Base-by-base conservation (phyloP, 2,113 vertebrate genomes). In the Strix aluco region DNA sequence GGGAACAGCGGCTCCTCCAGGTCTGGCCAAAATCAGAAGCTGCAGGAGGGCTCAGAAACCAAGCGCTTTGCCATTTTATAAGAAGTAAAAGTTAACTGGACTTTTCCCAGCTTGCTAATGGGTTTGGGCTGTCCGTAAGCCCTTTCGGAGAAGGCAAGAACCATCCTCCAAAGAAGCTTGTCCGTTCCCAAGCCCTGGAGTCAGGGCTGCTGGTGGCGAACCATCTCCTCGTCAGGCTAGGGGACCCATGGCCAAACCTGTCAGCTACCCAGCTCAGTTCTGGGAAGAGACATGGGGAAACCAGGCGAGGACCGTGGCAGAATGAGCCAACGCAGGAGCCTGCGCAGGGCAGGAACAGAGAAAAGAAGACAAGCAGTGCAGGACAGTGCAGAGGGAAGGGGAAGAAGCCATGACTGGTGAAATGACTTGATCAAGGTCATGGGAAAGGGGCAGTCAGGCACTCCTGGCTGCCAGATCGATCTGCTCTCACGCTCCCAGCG, bases 401-500 rank as follows among this genome's bases (percentile, higher is more conserved):
- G 23, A 81, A 91, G 23, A 81, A 91, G n/a, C 42, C 0, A 0
- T 27, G 72, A 58, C 1, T 2, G 17, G 30, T 32, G 27, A 95
- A 92, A 51, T 17, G 52, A 78, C 59, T 55, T 75, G 40, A 83
- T 81, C 70, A 96, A 91, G 91, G 89, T 83, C 89, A 90, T 8
- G 5, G 51, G 29, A 62, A 25, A 86, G 30, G 29, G n/a, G n/a
- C 27, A 71, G 8, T 3, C 4, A 3, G 61, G 47, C 19, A 29
- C 55, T 79, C 65, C 61, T 34, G 34, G 51, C 54, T 55, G 42
- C 58, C 74, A 51, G 22, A 66, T 9, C 5, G 3, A 25, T 23
- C 42, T 67, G 40, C 21, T 80, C 51, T 34, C 67, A 52, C 0
- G 0, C 38, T 71, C n/a, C 27, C 62, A 82, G 30, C 40, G 49